Conservation (phyloP, 2,113 vertebrate species). For the Rattus rattus region DNA sequence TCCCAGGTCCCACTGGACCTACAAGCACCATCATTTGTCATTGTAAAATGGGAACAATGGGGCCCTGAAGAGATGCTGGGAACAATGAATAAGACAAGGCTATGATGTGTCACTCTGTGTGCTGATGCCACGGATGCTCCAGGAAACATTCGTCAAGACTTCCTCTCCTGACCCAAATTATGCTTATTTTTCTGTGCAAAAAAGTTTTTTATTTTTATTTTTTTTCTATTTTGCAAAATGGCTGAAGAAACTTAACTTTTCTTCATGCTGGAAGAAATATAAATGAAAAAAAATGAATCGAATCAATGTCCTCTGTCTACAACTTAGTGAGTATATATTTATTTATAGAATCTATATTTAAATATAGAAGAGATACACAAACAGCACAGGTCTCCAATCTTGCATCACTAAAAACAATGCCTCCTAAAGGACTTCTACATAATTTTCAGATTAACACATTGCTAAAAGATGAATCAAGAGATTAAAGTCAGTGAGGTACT, state of each 20-base stretch:
- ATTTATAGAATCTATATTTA: not conserved
- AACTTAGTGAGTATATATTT: not conserved
- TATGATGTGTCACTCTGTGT: not conserved
- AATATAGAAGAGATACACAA: not conserved
- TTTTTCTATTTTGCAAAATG: not conserved
- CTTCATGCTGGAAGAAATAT: not conserved
- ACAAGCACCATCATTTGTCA: not conserved
- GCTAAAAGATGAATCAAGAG: slow-evolving; percentile 32
- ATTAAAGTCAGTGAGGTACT: slow-evolving; percentile 4
- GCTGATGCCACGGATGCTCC: not conserved
- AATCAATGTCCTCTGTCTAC: not conserved
- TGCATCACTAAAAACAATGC: not conserved
- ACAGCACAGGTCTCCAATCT: not conserved
- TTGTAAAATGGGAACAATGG: not conserved
- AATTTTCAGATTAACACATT: not conserved
- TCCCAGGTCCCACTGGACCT: not conserved
- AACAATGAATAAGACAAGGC: not conserved
- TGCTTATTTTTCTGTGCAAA: slow-evolving; percentile 12
- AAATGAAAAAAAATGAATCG: not conserved
- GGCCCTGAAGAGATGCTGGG: not conserved
- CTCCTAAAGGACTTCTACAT: not conserved
- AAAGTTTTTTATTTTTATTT: not conserved
- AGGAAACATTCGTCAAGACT: not conserved
- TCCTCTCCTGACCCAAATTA: not conserved
- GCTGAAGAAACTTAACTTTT: not conserved